phyloP scores from a whole-genome alignment of 2,888 invertebrate species.

The Meta bourneti region DNA sequence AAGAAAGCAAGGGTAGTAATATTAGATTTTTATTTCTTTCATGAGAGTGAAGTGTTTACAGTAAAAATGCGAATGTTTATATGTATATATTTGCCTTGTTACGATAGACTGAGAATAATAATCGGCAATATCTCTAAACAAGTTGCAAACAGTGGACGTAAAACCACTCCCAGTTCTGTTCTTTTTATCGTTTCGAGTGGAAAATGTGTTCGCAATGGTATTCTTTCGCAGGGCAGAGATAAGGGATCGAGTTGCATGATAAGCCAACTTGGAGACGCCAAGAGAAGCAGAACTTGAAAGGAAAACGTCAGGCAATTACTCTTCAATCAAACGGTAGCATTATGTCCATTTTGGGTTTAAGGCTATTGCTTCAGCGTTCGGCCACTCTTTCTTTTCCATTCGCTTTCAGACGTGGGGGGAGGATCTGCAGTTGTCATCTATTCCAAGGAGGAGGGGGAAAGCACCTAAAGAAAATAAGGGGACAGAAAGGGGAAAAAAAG shows the following conservation, averaged over 20 bases:
- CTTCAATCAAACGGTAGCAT: slow-evolving; percentile 39
- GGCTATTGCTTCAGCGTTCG: not conserved
- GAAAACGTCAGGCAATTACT: not conserved
- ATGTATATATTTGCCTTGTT: too few species aligned
- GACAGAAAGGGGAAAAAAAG: slow-evolving; percentile 11
- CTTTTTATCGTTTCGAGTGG: slow-evolving; percentile 33
- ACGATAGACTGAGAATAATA: not conserved
- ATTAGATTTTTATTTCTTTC: too few species aligned
- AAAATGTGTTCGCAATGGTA: slow-evolving; percentile 14
- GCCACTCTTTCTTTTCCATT: not conserved
- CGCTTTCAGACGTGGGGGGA: not conserved
- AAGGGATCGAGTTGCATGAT: slow-evolving; percentile 28
- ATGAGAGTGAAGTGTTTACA: too few species aligned
- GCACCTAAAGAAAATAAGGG: slow-evolving; percentile 22
- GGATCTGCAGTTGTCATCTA: slow-evolving; percentile 33
- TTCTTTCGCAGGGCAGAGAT: not conserved
- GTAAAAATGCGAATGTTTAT: too few species aligned
- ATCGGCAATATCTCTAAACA: not conserved
- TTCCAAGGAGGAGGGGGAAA: not conserved
- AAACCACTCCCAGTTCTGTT: slow-evolving; percentile 13
- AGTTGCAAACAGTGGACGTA: slow-evolving; percentile 5
- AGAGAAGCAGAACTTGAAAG: slow-evolving; percentile 7
- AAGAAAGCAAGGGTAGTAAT: too few species aligned
- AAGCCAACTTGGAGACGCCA: slow-evolving; percentile 29
- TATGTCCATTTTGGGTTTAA: slow-evolving; percentile 26